Percentiles rank a stretch among this genome's conserved stretches.
Conservation (phyloP, 2,888 invertebrate genomes). For the Dynastes maya region DNA sequence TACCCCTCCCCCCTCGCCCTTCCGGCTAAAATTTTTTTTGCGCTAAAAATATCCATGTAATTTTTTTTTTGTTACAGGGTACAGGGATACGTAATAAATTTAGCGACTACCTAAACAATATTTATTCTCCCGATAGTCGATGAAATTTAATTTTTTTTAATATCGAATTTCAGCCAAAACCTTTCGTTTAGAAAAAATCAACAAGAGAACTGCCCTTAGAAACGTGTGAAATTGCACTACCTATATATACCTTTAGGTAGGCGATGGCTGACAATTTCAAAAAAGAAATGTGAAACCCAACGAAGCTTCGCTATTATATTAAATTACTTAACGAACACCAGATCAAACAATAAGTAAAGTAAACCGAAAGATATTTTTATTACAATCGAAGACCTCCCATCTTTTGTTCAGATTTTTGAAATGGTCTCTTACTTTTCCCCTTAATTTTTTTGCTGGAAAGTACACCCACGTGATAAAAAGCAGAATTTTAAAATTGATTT, state of each 20-base stretch:
- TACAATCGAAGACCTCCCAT: conserved; percentile 10
- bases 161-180: conserved; percentile 2
- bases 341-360: conserved; percentile 67
- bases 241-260: background rate
- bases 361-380: conserved; percentile 61
- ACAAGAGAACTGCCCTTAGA: background rate
- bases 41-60: background rate
- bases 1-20: background rate
- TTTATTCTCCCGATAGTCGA: background rate
- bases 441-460: no score
- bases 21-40: background rate
- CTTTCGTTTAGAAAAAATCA: background rate
- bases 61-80: background rate
- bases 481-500: no score
- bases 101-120: background rate
- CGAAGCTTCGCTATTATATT: conserved; percentile 65
- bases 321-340: conserved; percentile 69
- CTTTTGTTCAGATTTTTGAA: conserved; percentile 5
- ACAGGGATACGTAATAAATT: background rate
- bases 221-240: background rate
- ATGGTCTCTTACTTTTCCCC: no score
- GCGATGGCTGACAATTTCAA: conserved; percentile 22
- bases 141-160: conserved; percentile 13
- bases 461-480: no score
- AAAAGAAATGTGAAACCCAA: conserved; percentile 61